Evolutionary conservation across 2,797 vertebrate species (phyloP).

Genomic region (Hippocampus kuda): DNA sequence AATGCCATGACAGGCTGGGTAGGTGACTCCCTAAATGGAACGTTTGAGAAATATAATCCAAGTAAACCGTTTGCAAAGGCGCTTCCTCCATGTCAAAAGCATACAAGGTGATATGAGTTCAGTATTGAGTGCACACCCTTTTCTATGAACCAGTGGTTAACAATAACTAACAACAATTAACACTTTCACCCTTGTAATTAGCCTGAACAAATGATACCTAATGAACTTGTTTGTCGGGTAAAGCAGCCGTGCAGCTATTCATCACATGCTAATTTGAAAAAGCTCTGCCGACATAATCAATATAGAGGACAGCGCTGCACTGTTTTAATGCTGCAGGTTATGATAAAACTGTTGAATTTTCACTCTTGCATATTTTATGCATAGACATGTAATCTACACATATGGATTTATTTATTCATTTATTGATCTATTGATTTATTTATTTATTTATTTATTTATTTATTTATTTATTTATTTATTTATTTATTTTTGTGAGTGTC

Average conservation of each 20-base stretch:
- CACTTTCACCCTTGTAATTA: conserved; percentile 41
- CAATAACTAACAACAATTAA: conserved; percentile 38
- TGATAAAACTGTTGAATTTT: neutral
- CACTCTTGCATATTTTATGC: neutral
- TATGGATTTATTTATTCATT: neutral
- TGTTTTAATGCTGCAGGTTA: neutral
- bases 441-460: too few relatives aligned
- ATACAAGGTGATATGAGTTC: neutral
- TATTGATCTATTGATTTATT: neutral
- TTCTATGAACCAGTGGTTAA: neutral
- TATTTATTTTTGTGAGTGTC: neutral
- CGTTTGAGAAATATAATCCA: neutral
- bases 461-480: too few relatives aligned
- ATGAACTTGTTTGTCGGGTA: conserved; percentile 34
- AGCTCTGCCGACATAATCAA: conserved; percentile 13
- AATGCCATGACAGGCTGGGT: conserved; percentile 93
- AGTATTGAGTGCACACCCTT: neutral
- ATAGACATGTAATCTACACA: neutral
- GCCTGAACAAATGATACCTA: conserved; percentile 28
- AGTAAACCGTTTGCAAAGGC: neutral
- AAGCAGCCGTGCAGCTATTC: conserved; percentile 33
- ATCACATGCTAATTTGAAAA: conserved; percentile 49
- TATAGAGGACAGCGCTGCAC: neutral
- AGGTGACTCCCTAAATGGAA: conserved; percentile 82
- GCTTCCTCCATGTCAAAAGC: neutral